Evolutionary conservation across 2,888 invertebrate species (phyloP).

Genomic region (Hemithea aestivaria): DNA sequence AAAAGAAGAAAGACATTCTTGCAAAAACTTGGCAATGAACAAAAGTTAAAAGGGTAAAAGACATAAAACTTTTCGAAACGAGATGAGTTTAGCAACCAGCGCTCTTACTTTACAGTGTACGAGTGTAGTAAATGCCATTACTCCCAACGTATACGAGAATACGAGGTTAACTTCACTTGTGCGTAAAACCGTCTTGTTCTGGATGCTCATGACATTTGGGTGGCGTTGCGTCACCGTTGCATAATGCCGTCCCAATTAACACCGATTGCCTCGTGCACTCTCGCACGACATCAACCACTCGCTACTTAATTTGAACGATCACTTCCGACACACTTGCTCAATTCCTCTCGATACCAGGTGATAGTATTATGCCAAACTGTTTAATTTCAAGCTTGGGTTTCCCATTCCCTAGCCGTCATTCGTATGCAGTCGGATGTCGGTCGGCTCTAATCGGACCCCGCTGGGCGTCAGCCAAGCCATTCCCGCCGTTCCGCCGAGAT

Average conservation of each 20-base stretch:
- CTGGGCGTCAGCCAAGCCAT: conserved; percentile 72
- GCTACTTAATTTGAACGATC: conserved; percentile 39
- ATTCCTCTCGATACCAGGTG: conserved; percentile 43
- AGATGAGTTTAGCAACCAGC: conserved; percentile 15
- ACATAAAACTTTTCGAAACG: conserved; percentile 24
- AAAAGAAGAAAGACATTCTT: no score
- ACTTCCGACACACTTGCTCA: conserved; percentile 55
- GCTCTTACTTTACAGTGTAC: conserved; percentile 9
- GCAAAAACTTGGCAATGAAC: no score
- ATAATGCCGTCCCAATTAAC: conserved; percentile 39
- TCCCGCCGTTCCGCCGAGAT: conserved; percentile 66
- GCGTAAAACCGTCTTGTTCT: conserved; percentile 36
- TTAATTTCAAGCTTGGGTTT: conserved; percentile 27
- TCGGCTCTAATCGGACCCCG: conserved; percentile 51
- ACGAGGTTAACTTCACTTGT: conserved; percentile 19
- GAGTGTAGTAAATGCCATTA: conserved; percentile 27
- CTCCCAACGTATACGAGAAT: conserved; percentile 20
- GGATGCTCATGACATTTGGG: conserved; percentile 42
- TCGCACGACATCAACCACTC: conserved; percentile 36
- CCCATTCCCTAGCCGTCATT: conserved; percentile 36
- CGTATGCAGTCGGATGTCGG: conserved; percentile 53
- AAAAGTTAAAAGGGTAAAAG: conserved; percentile 23
- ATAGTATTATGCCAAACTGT: conserved; percentile 21
- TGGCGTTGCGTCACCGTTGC: conserved; percentile 36
- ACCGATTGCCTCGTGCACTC: conserved; percentile 32